These are phyloP conservation scores for Ylistrum balloti DNA, from an alignment of 1,140 invertebrate genomes.

Conservation along the genomic window DNA sequence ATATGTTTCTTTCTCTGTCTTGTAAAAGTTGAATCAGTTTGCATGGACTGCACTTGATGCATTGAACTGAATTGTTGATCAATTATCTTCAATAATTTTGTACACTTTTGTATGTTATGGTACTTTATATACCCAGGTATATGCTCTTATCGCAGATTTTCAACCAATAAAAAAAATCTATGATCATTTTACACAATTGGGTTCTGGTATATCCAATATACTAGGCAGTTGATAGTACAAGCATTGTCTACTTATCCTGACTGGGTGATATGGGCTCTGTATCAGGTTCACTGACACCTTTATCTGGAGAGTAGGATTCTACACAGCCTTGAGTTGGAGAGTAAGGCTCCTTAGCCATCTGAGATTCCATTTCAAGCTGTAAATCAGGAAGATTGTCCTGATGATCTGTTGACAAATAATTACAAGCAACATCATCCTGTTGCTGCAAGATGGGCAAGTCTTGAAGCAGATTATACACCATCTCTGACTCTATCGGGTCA, in stretches of 20 bases:
- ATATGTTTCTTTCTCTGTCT: no score
- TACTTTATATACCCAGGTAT: no score
- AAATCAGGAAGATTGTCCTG: not conserved
- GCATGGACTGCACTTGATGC: no score
- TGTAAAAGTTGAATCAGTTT: no score
- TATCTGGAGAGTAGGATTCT: not conserved
- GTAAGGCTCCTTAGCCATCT: not conserved
- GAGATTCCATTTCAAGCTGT: not conserved
- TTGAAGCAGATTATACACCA: slow-evolving; percentile 29
- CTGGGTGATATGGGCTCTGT: not conserved
- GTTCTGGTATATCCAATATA: no score
- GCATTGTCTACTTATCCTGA: not conserved
- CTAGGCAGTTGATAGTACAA: not conserved
- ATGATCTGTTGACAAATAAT: not conserved
- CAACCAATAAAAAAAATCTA: no score
- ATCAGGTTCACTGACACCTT: not conserved
- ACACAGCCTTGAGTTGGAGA: not conserved
- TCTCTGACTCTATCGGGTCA: not conserved
- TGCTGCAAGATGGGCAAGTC: not conserved
- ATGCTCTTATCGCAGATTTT: no score
- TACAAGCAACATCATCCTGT: not conserved
- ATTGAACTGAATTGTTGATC: no score
- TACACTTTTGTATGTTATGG: no score
- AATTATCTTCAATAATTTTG: no score
- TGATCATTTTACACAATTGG: no score